Base-by-base conservation (phyloP, 2,113 vertebrate genomes). In the Mixornis gularis region DNA sequence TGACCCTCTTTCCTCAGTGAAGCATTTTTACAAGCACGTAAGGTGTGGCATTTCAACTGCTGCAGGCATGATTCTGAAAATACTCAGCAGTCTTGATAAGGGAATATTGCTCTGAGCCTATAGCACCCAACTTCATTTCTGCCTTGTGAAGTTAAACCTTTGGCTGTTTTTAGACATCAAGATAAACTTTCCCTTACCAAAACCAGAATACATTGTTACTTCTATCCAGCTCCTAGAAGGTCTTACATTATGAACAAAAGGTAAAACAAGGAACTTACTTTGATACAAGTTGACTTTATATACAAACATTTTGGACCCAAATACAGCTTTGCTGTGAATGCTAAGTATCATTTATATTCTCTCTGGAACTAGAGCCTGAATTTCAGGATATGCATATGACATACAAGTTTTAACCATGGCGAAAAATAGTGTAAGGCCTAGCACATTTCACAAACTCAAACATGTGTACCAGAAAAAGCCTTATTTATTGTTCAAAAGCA, bases 401-500 rank as follows among this genome's bases (percentile, higher is more conserved):
- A 32, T 21, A 41, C 7, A 14, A 22, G 46, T 38, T 48, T 80
- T 63, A 69, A 84, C 17, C 32, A 16, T 0, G 34, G 17, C 49
- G 32, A 77, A 49, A 73, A 52, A 10, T 0, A 30, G 29, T 6
- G 4, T 26, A 25, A 85, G 25, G 44, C 38, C 70, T 36, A 77
- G 53, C 10, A n/a, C 10, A 3, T 46, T 86, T n/a, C 32, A 70
- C 29, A 30, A 52, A 71, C 32, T 78, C 24, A 55, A 87, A 24
- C 1, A n/a, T n/a, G 3, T 34, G 4, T 94, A 85, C 68, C 70
- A 95, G 83, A 96, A 97, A 97, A 96, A 65, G 15, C 53, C 81
- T 87, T 92, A 95, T 93, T 94, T 97, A 96, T 96, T 95, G 60
- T 87, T 89, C 83, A 94, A 91, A 91, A 79, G 89, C 85, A 94